phyloP scores from a whole-genome alignment of 92 coral and sea anemone species.

The Palythoa grandis region DNA sequence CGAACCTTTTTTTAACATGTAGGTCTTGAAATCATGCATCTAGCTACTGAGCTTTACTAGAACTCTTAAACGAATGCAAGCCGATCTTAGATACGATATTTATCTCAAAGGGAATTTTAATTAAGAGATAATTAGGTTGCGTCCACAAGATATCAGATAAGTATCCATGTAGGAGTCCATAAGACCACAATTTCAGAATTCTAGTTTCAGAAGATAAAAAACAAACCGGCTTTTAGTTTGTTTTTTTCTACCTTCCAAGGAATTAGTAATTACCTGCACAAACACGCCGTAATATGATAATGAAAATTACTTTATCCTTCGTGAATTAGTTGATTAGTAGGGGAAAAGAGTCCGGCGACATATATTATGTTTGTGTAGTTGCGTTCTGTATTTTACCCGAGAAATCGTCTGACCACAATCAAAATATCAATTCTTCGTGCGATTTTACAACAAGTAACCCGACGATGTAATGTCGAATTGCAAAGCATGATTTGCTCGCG shows the following conservation, averaged over 20 bases:
- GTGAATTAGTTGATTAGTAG: neutral
- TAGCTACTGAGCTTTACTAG: too few relatives aligned
- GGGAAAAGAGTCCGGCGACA: too few relatives aligned
- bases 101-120: conserved; percentile 19
- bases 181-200: neutral
- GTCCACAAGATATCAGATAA: neutral
- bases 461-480: neutral
- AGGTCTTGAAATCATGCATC: neutral
- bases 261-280: neutral
- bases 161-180: neutral
- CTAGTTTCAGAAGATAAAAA: neutral
- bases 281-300: neutral
- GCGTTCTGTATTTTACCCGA: neutral
- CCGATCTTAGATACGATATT: conserved; percentile 7
- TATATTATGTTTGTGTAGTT: too few relatives aligned
- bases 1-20: neutral
- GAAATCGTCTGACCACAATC: neutral
- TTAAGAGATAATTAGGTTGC: conserved; percentile 15
- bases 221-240: neutral
- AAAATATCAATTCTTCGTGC: neutral
- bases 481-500: neutral
- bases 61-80: neutral
- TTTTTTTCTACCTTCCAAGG: neutral
- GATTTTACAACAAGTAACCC: neutral
- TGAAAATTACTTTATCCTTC: neutral